phyloP scores from a whole-genome alignment of 2,113 vertebrate species.

The Geothlypis trichas region DNA sequence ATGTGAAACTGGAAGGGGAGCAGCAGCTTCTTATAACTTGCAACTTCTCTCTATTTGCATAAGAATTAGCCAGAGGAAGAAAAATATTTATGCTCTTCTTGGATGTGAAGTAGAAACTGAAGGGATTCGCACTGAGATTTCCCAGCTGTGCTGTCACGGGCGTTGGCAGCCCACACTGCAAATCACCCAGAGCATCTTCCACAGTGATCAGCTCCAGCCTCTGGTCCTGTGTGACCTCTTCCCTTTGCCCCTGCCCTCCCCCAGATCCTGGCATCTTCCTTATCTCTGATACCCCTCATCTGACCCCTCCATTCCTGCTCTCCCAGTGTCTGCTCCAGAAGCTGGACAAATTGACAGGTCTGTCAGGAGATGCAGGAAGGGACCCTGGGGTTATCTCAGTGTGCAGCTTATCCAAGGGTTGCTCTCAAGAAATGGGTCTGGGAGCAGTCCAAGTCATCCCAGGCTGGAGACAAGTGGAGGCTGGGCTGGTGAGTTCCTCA shows the following conservation, averaged over 20 bases:
- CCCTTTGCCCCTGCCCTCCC: neutral
- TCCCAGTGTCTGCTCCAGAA: slow-evolving; percentile 21
- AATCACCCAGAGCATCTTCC: neutral
- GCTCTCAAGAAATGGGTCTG: slow-evolving; percentile 17
- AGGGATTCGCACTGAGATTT: neutral
- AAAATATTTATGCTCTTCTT: neutral
- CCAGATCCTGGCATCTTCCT: neutral
- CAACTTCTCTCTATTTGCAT: neutral
- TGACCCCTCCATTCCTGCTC: slow-evolving; percentile 13
- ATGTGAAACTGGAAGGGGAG: neutral
- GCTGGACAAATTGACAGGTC: neutral
- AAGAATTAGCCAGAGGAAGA: neutral
- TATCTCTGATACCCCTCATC: neutral
- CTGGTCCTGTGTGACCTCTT: neutral
- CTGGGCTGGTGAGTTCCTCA: neutral
- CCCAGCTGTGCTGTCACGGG: neutral
- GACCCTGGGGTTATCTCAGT: slow-evolving; percentile 6
- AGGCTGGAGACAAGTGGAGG: neutral
- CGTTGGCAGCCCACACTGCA: neutral
- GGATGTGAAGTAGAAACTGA: neutral
- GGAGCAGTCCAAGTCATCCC: slow-evolving; percentile 14
- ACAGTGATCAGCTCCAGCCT: neutral
- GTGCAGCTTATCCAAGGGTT: slow-evolving; percentile 2
- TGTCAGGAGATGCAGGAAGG: neutral
- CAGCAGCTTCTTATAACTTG: neutral